These are phyloP conservation scores for Amblyopsis hoosieri DNA, from an alignment of 2,797 vertebrate genomes.

Conservation along the genomic window DNA sequence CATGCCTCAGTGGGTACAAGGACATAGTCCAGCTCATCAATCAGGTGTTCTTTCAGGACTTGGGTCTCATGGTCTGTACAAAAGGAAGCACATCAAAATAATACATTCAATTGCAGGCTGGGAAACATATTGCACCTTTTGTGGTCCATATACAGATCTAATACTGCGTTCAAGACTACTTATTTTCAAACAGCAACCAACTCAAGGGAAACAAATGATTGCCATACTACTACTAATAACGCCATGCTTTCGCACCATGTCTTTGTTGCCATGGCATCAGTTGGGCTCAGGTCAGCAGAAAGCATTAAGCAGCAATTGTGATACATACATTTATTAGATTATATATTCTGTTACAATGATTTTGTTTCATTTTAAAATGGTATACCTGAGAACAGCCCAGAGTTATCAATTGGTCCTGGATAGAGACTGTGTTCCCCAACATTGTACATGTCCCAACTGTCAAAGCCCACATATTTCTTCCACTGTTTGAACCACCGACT, in stretches of 20 bases:
- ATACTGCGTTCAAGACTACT: neutral
- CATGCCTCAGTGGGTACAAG: slow-evolving; percentile 92
- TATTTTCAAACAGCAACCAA: neutral
- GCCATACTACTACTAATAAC: too few species aligned
- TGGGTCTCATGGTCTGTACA: slow-evolving; percentile 87
- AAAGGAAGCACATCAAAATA: slow-evolving; percentile 16
- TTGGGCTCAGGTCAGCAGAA: too few species aligned
- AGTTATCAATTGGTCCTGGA: slow-evolving; percentile 95
- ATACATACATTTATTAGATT: too few species aligned
- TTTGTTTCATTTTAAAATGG: too few species aligned
- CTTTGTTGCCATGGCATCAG: too few species aligned
- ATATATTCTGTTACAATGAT: too few species aligned
- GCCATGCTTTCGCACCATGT: too few species aligned
- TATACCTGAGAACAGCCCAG: slow-evolving; percentile 91
- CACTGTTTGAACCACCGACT: slow-evolving; percentile 98
- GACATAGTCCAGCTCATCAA: slow-evolving; percentile 95
- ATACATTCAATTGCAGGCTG: neutral
- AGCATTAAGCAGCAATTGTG: neutral
- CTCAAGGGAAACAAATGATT: too few species aligned
- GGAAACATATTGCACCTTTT: neutral
- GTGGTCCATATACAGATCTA: neutral
- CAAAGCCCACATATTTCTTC: slow-evolving; percentile 98
- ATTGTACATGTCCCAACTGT: slow-evolving; percentile 95
- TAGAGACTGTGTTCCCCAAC: slow-evolving; percentile 88
- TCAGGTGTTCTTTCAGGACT: slow-evolving; percentile 91